Evolutionary conservation across 2,113 vertebrate genomes (phyloP), one percentile per base, ranked within the genome.

Genomic region (Heteronetta atricapilla): DNA sequence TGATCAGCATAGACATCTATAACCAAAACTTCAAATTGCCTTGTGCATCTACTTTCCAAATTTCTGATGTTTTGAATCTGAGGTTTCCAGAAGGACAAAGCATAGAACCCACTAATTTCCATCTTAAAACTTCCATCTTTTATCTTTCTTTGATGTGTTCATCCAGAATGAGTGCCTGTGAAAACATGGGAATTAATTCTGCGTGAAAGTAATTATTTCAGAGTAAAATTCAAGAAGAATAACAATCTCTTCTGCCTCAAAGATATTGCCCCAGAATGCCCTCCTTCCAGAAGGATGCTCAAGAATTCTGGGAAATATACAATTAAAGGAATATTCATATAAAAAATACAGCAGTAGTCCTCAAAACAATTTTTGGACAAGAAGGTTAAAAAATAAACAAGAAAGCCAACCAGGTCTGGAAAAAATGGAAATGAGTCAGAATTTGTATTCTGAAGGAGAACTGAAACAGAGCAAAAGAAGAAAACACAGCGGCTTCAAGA

Each of bases 391-490:
- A 58, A 86, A 55, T 18, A 62, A 91, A 36, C 5, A 78, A 14
- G 8, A 84, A 70, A 88, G 34, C 13, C 74, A 81, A 93, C 68
- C 34, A 88, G 76, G 69, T 84, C 81, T 97, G 66, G 91, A 62
- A 70, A 97, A 97, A 96, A 96, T 95, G 93, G 92, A 96, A 97
- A 95, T 96, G 28, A 91, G 84, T 29, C 62, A 52, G 84, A 36
- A 96, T 96, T 76, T 91, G 23, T 94, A 95, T 96, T 88, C 82
- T 88, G 86, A 94, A 95, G 89, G 96, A 92, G 60, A 82, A 86
- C 42, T 38, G 81, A 94, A 94, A 56, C 25, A 89, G 69, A 92
- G 62, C 44, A 82, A 93, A 75, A 95, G 93, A 86, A 95, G 67
- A 82, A 91, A 90, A 89, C 77, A 15, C 44, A 84, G 66, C 62